Base-by-base conservation (phyloP, 2,888 invertebrate genomes). In the Aphidoletes aphidimyza region DNA sequence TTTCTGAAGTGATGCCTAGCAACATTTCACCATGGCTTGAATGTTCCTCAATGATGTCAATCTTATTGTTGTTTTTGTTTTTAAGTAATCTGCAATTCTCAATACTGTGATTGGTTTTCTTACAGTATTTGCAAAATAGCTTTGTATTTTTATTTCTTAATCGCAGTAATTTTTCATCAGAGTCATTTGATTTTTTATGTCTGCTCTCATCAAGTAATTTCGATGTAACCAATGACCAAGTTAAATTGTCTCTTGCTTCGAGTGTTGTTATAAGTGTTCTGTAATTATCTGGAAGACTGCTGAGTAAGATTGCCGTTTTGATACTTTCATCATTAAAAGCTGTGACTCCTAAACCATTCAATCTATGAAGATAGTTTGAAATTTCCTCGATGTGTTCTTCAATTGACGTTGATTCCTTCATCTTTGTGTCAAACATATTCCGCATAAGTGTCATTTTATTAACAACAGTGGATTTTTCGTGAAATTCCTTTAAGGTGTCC, bases 401-500 rank as follows among this genome's bases (percentile, higher is more conserved):
- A 85, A 85, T 49, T 87, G 84, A 84, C 85, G 87, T 78, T 86
- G 86, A 85, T 87, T 87, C 86, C 14, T 85, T 83, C 26, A 85
- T n/a, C 36, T 85, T 86, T 84, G 85, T 54, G 14, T 84, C 19
- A 26, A 85, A 86, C 34, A 86, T 85, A 26, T 83, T 81, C 11
- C 86, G 84, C 83, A 86, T 81, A 30, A 26, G 59, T 22, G n/a
- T 37, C 59, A 49, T 84, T 59, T 49, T 84, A 39, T 39, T 83
- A 39, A 47, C 84, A 47, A 8, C 47, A 47, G 19, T 47, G 11
- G 9, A 19, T 17, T 47, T 22, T 54, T 1, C 54, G 54, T 54
- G n/a, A 8, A 54, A 26, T 5, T 54, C 54, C 37, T 85, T 85
- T 36, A 86, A 49, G 17, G 54, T 69, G 0, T 34, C 45, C 86